These are phyloP conservation scores for Amblyornis subalaris DNA, from an alignment of 2,113 vertebrate genomes.

Conservation along the genomic window DNA sequence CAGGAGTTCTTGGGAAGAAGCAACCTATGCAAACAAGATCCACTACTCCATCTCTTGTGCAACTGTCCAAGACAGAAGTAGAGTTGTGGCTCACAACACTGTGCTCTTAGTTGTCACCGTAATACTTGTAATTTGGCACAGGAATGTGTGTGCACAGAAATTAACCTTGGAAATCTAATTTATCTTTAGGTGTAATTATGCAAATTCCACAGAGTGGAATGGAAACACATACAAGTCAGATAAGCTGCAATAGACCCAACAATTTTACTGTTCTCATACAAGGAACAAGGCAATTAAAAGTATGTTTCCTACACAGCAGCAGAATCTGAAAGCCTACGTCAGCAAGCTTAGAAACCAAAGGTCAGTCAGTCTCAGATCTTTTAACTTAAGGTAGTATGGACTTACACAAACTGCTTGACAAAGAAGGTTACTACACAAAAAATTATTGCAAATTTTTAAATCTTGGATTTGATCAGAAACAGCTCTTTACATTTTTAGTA, in stretches of 20 bases:
- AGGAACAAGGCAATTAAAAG: not conserved
- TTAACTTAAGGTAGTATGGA: not conserved
- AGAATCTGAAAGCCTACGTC: not conserved
- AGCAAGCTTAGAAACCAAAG: conserved; percentile 20
- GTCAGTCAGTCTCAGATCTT: not conserved
- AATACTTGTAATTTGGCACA: not conserved
- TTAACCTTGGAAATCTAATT: not conserved
- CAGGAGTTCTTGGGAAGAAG: not conserved
- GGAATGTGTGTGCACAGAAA: not conserved
- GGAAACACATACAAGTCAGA: not conserved
- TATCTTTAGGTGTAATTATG: not conserved
- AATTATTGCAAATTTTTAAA: not conserved
- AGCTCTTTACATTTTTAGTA: not conserved
- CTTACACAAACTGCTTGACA: not conserved
- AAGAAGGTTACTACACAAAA: not conserved
- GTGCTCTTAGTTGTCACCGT: not conserved
- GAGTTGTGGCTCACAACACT: not conserved
- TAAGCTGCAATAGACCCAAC: not conserved
- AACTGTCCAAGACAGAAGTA: not conserved
- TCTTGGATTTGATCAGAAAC: not conserved
- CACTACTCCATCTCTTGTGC: not conserved
- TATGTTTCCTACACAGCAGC: not conserved
- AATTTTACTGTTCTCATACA: not conserved
- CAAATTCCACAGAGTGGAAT: not conserved
- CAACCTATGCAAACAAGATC: not conserved